Evolutionary conservation across 2,113 vertebrate genomes (phyloP).

Genomic region (Phoenicopterus ruber): DNA sequence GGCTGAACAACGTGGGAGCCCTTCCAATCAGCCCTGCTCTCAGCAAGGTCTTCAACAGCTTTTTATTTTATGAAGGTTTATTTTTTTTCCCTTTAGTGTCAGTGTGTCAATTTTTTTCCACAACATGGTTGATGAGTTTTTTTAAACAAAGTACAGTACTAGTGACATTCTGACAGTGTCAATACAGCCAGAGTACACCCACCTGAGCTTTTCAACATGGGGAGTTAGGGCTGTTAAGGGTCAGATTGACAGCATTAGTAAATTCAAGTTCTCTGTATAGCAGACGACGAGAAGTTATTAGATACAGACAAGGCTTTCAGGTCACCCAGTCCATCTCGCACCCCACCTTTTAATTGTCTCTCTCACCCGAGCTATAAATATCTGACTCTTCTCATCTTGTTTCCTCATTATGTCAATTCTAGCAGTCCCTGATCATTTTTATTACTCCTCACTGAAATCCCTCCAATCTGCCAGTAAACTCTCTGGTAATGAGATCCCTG

Average conservation of each 20-base stretch:
- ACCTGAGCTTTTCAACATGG: constrained; percentile 26
- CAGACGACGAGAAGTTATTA: neutral
- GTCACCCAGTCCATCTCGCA: constrained; percentile 43
- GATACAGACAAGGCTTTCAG: constrained; percentile 43
- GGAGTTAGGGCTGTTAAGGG: constrained; percentile 2
- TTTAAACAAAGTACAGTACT: neutral
- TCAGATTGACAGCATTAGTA: constrained; percentile 39
- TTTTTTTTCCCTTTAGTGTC: constrained; percentile 34
- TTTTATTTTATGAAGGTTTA: neutral
- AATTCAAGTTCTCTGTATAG: constrained; percentile 8
- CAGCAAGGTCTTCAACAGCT: neutral
- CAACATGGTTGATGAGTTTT: constrained; percentile 6
- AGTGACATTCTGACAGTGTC: constrained; percentile 48
- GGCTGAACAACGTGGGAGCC: neutral
- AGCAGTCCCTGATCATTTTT: constrained; percentile 65
- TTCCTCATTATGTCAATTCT: constrained; percentile 69
- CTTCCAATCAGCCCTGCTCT: neutral
- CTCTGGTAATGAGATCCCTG: constrained; percentile 57
- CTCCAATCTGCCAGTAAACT: constrained; percentile 52
- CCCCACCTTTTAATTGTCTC: constrained; percentile 61
- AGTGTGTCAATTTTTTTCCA: constrained; percentile 7
- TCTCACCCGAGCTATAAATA: constrained; percentile 61
- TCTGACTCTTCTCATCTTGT: constrained; percentile 50
- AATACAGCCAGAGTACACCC: constrained; percentile 13
- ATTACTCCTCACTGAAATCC: constrained; percentile 58